These are phyloP conservation scores for Epizoanthus scotinus DNA, from an alignment of 92 coral and sea anemone genomes.

Conservation along the genomic window DNA sequence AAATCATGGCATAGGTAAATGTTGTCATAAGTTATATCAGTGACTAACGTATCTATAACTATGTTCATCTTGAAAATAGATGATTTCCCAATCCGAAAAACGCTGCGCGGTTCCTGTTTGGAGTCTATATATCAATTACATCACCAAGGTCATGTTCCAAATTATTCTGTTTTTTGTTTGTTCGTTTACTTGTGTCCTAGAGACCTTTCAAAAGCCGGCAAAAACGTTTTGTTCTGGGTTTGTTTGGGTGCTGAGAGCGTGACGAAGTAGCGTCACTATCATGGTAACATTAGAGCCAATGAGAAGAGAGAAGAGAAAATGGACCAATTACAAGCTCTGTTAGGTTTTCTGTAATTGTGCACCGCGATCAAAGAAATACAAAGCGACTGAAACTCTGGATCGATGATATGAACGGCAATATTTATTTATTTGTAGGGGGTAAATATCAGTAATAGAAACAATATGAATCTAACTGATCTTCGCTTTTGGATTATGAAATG, in stretches of 20 bases:
- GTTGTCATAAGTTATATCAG: too few species aligned
- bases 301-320: not conserved
- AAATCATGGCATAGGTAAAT: too few species aligned
- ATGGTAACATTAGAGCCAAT: constrained; percentile 37
- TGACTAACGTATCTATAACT: too few species aligned
- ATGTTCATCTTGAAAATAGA: too few species aligned
- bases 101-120: too few species aligned
- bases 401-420: not conserved
- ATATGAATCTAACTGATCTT: constrained; percentile 4
- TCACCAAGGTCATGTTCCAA: not conserved
- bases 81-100: too few species aligned
- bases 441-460: not conserved
- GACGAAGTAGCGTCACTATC: constrained; percentile 19
- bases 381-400: not conserved
- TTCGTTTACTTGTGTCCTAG: constrained; percentile 23
- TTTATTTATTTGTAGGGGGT: not conserved
- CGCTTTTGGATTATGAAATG: constrained; percentile 33
- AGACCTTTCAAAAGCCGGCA: constrained; percentile 14
- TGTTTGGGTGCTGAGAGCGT: not conserved
- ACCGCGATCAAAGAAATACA: not conserved
- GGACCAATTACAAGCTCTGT: constrained; percentile 24
- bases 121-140: too few species aligned
- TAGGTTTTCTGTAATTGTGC: not conserved
- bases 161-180: not conserved
- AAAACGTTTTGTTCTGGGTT: not conserved